Evolutionary conservation across 1,140 invertebrate genomes (phyloP).

Genomic region (Artemia franciscana): DNA sequence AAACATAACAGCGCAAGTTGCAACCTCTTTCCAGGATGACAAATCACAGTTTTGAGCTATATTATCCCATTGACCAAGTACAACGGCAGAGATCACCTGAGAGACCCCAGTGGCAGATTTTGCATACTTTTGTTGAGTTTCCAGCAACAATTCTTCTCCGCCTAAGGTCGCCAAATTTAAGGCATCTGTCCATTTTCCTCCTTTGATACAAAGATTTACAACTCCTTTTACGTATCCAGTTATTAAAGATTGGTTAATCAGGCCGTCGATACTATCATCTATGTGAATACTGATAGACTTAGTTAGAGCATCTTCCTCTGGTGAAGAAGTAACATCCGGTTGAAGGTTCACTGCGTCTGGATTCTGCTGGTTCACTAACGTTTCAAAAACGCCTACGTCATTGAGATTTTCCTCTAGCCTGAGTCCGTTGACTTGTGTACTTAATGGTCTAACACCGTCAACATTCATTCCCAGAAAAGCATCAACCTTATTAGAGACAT

Average conservation of each 20-base stretch:
- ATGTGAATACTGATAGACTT: too few relatives aligned
- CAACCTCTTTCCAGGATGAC: conserved; percentile 56
- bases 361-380: too few relatives aligned
- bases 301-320: too few relatives aligned
- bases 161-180: conserved; percentile 54
- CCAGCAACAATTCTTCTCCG: conserved; percentile 45
- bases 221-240: conserved; percentile 67
- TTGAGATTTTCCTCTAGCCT: too few relatives aligned
- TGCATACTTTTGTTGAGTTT: conserved; percentile 47
- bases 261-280: conserved; percentile 32
- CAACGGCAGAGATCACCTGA: conserved; percentile 51
- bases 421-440: too few relatives aligned
- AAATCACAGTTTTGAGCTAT: conserved; percentile 51
- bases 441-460: too few relatives aligned
- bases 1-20: conserved; percentile 63
- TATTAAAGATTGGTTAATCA: conserved; percentile 63
- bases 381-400: too few relatives aligned
- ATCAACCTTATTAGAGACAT: conserved; percentile 23
- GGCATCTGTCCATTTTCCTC: conserved; percentile 55
- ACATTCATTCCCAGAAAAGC: too few relatives aligned
- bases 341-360: too few relatives aligned
- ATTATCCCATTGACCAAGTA: conserved; percentile 49
- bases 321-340: too few relatives aligned
- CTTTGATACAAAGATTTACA: conserved; percentile 60
- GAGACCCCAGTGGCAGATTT: conserved; percentile 30